Base-by-base conservation (phyloP, 2,113 vertebrate genomes). In the Protobothrops flavoviridis region DNA sequence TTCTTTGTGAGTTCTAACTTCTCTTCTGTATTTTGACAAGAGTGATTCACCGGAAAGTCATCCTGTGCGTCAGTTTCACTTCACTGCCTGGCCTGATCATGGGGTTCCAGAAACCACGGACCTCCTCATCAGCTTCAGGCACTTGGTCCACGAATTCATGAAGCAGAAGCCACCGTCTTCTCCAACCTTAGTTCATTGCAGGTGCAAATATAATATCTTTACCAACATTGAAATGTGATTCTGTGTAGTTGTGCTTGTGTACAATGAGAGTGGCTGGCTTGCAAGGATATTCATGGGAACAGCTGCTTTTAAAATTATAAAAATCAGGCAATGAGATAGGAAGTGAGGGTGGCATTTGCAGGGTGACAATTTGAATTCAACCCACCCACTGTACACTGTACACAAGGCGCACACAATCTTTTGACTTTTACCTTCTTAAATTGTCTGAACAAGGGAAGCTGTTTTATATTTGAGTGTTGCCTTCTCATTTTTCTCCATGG, bases 21-120 rank as follows among this genome's bases (percentile, higher is more conserved):
- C 8, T 59, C 11, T 53, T 52, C 90, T 81, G 48, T 69, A 17
- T 74, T 6, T 61, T 95, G 21, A 55, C 86, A 90, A 99, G 99
- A 94, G 97, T 11, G 97, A 97, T 96, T 98, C 98, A 5, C 95
- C 97, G 0, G 98, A 99, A 95, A 98, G 97, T 56, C 98, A 98
- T 64, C 94, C 96, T 0, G 96, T 99, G 87, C 98, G 98, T 11
- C 99, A 99, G n/a, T 99, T 99, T 97, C 99, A 99, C 95, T 99
- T 99, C 96, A 99, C 99, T 10, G 99, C 99, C 86, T 99, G 99
- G 99, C 99, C 99, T 0, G 99, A 99, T 96, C 99, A 99, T 0
- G 99, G 99, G 0, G 99, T 99, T 39, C 99, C 99, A 0, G 97
- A 99, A 95, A 98, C 98, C 96, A 99, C 99, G 0, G 98, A 99